These are phyloP conservation scores for Drosophila paracracens DNA, from an alignment of 2,888 invertebrate species.

Conservation along the genomic window DNA sequence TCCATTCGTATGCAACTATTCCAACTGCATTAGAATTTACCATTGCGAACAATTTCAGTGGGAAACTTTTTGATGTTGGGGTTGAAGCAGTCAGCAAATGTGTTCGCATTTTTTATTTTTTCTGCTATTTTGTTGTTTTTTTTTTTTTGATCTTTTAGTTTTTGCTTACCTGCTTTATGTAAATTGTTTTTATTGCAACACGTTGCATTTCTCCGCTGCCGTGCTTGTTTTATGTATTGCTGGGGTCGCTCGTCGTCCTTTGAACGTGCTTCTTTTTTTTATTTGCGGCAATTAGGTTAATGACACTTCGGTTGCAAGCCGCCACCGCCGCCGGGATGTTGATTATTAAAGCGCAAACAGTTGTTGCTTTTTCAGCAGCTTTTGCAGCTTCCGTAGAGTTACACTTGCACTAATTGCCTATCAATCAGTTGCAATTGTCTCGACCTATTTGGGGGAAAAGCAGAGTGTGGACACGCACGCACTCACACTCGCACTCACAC, in stretches of 20 bases:
- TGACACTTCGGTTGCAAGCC: slow-evolving; percentile 69
- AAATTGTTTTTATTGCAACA: slow-evolving; percentile 80
- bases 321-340: slow-evolving; percentile 29
- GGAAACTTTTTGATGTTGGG: slow-evolving; percentile 9
- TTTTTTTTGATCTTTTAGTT: slow-evolving; percentile 17
- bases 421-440: slow-evolving; percentile 68
- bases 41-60: slow-evolving; percentile 31
- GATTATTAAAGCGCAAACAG: slow-evolving; percentile 66
- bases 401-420: slow-evolving; percentile 70
- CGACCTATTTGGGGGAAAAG: slow-evolving; percentile 22
- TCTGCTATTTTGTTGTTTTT: slow-evolving; percentile 15
- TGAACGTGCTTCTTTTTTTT: slow-evolving; percentile 27
- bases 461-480: not conserved
- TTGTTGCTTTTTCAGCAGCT: slow-evolving; percentile 42
- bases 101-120: slow-evolving; percentile 27
- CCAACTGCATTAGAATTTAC: slow-evolving; percentile 68
- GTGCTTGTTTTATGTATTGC: slow-evolving; percentile 38
- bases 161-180: slow-evolving; percentile 73
- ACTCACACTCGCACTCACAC: slow-evolving; percentile 4
- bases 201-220: slow-evolving; percentile 65
- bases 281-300: slow-evolving; percentile 75
- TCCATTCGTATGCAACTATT: slow-evolving; percentile 48
- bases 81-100: slow-evolving; percentile 19
- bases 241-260: slow-evolving; percentile 28
- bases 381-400: slow-evolving; percentile 30